Base-by-base conservation (phyloP, 2,113 vertebrate species). In the Lophura nycthemera region DNA sequence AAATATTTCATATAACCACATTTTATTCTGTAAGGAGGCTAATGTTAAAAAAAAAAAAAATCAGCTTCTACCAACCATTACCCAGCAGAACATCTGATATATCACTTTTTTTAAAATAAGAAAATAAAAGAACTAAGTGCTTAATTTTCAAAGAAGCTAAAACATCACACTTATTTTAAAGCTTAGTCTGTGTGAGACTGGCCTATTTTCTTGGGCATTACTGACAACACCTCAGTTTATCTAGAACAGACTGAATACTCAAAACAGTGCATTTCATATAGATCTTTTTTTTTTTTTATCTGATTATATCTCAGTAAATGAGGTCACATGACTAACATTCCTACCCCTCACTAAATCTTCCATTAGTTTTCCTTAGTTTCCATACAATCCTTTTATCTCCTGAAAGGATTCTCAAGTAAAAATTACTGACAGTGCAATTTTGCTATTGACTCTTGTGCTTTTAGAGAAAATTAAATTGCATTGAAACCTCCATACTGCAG, bases 401-500 rank as follows among this genome's bases (percentile, higher is more conserved):
- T 76, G 64, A 89, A 95, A 92, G 74, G 36, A 61, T 84, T 96
- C 87, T 88, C 85, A 73, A 76, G 82, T 64, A 92, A 95, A 89
- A 94, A 79, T 82, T 97, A 96, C 88, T 97, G 93, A 96, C 78
- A 77, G 50, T 56, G 84, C 85, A 79, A 73, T 96, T 96, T 96
- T 96, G 64, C 69, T 91, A 84, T 92, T 96, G 81, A 96, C 45
- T 89, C 18, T 80, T 34, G 74, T 79, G 86, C 92, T 97, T 97
- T 97, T 95, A 96, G 74, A 70, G 94, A 95, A 97, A 98, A 97
- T 97, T 96, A 95, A 97, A 97, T 83, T 95, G 69, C 24, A 91
- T 17, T 36, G 15, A 97, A 97, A 84, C 36, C 56, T 83, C 76
- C 38, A 24, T 71, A 50, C 30, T 74, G 61, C 32, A 90, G 70